phyloP scores from a whole-genome alignment of 2,888 invertebrate genomes.

The Sepioteuthis lessoniana region DNA sequence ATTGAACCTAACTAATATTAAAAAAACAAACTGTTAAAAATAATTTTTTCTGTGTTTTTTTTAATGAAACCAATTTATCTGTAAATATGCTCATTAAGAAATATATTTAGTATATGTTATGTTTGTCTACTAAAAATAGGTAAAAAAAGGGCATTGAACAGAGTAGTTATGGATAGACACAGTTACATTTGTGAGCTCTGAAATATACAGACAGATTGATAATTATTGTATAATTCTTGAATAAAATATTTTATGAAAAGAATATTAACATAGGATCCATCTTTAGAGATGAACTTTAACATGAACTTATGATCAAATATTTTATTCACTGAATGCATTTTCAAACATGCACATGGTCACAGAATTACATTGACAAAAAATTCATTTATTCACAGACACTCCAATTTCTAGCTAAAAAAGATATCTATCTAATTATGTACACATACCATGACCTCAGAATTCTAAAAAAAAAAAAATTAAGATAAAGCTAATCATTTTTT shows the following conservation, averaged over 20 bases:
- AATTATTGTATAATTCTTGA: background rate
- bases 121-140: no score
- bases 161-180: no score
- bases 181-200: background rate
- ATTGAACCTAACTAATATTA: no score
- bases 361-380: background rate
- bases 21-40: no score
- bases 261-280: background rate
- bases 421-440: conserved; percentile 33
- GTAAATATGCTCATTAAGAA: no score
- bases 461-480: no score
- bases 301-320: background rate
- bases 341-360: background rate
- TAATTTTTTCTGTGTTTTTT: no score
- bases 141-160: no score
- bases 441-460: background rate
- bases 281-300: background rate
- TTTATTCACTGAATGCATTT: background rate
- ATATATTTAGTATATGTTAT: no score
- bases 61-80: no score
- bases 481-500: no score
- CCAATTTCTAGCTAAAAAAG: background rate
- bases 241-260: background rate
- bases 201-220: background rate
- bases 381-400: background rate